These are phyloP conservation scores for Climacteris rufus DNA, from an alignment of 2,113 vertebrate species.

Conservation along the genomic window DNA sequence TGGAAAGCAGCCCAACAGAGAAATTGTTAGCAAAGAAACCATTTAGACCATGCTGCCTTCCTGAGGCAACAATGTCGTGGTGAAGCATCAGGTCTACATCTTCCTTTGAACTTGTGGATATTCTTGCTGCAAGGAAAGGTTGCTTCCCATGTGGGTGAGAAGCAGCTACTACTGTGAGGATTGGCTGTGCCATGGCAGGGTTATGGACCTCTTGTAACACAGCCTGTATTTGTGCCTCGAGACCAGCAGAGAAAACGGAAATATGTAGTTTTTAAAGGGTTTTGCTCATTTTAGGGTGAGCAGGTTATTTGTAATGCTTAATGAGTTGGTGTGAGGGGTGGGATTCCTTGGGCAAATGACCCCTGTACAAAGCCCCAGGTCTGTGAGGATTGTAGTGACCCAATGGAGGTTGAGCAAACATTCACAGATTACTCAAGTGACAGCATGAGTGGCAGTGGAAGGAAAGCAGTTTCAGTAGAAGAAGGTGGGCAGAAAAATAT, in stretches of 20 bases:
- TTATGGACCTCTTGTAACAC: neutral
- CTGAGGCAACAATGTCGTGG: rapidly evolving
- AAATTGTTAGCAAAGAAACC: neutral
- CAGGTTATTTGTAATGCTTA: neutral
- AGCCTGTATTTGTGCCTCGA: neutral
- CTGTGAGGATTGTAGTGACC: neutral
- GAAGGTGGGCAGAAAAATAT: neutral
- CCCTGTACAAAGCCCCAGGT: neutral
- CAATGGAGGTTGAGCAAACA: neutral
- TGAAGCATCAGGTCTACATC: neutral
- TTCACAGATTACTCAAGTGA: neutral
- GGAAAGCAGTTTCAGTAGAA: neutral
- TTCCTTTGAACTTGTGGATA: neutral
- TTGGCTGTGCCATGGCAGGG: neutral
- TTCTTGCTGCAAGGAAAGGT: neutral
- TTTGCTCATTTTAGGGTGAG: neutral
- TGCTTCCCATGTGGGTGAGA: neutral
- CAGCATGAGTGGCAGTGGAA: neutral
- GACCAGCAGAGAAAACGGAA: neutral
- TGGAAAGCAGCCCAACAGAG: neutral
- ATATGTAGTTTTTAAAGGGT: neutral
- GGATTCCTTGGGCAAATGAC: neutral
- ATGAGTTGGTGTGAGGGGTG: neutral
- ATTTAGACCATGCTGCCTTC: neutral
- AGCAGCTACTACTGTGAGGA: neutral